phyloP scores from a whole-genome alignment of 1,140 invertebrate species.

The Nebria ingens region DNA sequence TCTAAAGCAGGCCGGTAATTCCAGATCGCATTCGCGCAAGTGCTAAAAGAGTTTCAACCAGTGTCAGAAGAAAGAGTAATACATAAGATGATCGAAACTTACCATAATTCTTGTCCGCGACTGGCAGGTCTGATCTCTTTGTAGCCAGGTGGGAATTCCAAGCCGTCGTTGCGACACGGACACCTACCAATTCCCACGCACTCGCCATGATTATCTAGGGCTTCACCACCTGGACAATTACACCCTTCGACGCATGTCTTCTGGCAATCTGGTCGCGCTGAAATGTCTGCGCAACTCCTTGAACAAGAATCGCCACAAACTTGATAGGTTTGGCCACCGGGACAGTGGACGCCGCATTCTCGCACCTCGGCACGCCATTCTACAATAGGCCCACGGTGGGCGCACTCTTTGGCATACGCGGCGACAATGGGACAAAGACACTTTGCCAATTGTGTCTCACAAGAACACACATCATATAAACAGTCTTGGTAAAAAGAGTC shows the following conservation, averaged over 20 bases:
- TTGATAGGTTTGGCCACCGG: slow-evolving; percentile 66
- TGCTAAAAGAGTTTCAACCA: slow-evolving; percentile 46
- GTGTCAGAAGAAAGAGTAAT: background rate
- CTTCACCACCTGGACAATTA: slow-evolving; percentile 67
- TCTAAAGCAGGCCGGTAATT: slow-evolving; percentile 52
- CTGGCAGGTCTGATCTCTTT: slow-evolving; percentile 56
- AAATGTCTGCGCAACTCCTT: slow-evolving; percentile 56
- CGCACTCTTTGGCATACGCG: slow-evolving; percentile 70
- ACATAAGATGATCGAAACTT: too few relatives aligned
- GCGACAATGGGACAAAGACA: slow-evolving; percentile 75
- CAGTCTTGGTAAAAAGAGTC: slow-evolving; percentile 69
- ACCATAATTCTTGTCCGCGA: slow-evolving; percentile 61
- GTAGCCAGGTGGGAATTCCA: slow-evolving; percentile 63
- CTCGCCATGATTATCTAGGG: slow-evolving; percentile 55
- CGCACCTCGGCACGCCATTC: slow-evolving; percentile 66
- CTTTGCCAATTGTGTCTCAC: slow-evolving; percentile 45
- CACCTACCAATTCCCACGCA: slow-evolving; percentile 70
- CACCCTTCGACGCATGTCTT: slow-evolving; percentile 76
- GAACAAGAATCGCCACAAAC: slow-evolving; percentile 66
- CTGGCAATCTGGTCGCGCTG: slow-evolving; percentile 40
- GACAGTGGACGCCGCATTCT: slow-evolving; percentile 70
- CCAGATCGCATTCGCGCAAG: slow-evolving; percentile 67
- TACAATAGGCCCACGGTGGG: slow-evolving; percentile 53
- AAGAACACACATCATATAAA: slow-evolving; percentile 78
- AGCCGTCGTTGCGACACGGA: slow-evolving; percentile 59